Evolutionary conservation across 2,797 vertebrate genomes (phyloP).

Genomic region (Neosilurus mollespiculum): DNA sequence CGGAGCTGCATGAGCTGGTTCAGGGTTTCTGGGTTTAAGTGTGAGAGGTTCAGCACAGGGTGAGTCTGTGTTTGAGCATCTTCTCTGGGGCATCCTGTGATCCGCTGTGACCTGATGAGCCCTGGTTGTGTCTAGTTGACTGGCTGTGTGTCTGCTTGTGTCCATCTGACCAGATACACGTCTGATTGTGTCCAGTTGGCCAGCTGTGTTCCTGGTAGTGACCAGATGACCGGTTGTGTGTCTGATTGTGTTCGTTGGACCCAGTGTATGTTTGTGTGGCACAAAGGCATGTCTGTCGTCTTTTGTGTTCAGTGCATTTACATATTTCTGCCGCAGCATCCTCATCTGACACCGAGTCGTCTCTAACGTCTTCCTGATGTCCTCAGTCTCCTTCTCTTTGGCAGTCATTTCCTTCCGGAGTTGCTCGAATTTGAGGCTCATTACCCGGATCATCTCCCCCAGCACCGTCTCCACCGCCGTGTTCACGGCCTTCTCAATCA

Average conservation of each 20-base stretch:
- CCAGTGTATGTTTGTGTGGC: neutral
- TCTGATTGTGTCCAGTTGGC: neutral
- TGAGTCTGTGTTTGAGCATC: constrained; percentile 11
- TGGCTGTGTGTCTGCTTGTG: neutral
- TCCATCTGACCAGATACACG: neutral
- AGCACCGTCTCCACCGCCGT: constrained; percentile 77
- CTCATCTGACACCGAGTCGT: constrained; percentile 64
- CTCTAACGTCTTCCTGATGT: constrained; percentile 72
- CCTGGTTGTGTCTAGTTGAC: neutral
- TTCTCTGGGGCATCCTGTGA: neutral
- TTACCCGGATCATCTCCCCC: constrained; percentile 78
- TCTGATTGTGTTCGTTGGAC: neutral
- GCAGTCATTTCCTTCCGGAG: constrained; percentile 71
- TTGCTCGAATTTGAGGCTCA: constrained; percentile 77
- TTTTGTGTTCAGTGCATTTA: constrained; percentile 59
- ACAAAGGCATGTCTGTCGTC: constrained; percentile 70
- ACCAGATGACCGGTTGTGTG: neutral
- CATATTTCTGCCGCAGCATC: constrained; percentile 60
- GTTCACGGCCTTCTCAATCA: constrained; percentile 77
- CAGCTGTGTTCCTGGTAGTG: neutral
- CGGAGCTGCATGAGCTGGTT: neutral
- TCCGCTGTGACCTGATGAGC: neutral
- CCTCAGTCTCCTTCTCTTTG: constrained; percentile 77
- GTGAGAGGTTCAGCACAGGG: constrained; percentile 21
- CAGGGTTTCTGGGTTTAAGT: constrained; percentile 17